These are phyloP conservation scores for Rhadinocentrus ornatus DNA, from an alignment of 2,797 vertebrate genomes.

Conservation along the genomic window DNA sequence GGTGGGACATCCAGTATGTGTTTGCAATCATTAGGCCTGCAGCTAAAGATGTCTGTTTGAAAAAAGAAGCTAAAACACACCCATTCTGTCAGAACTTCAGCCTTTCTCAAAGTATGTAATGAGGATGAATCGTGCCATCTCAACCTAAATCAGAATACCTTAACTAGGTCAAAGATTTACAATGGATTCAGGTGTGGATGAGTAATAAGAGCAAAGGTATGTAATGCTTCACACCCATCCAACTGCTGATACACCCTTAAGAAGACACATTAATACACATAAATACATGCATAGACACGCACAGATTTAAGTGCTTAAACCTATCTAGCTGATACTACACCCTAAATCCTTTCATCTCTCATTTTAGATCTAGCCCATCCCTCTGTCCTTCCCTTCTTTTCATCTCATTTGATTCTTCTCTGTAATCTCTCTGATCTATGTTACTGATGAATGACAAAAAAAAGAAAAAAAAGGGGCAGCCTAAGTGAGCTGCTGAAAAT, in stretches of 20 bases:
- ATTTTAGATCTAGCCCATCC: conserved; percentile 59
- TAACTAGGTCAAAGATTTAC: conserved; percentile 67
- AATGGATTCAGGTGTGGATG: conserved; percentile 71
- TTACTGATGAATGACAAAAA: conserved; percentile 48
- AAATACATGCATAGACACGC: conserved; percentile 52
- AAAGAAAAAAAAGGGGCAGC: neutral
- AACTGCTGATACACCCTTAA: conserved; percentile 66
- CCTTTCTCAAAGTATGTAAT: conserved; percentile 16
- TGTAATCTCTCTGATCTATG: conserved; percentile 63
- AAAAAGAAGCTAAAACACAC: conserved; percentile 28
- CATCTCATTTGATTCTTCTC: conserved; percentile 55
- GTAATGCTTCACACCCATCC: conserved; percentile 72
- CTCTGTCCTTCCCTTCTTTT: conserved; percentile 51
- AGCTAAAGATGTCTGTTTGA: conserved; percentile 21
- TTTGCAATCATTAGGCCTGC: conserved; percentile 6
- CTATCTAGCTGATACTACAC: conserved; percentile 63
- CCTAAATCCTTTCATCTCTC: conserved; percentile 73
- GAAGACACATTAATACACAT: conserved; percentile 37
- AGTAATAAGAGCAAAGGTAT: conserved; percentile 64
- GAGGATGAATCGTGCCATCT: conserved; percentile 26
- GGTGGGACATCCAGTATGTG: neutral
- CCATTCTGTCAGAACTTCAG: conserved; percentile 41
- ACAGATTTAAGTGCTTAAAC: conserved; percentile 43
- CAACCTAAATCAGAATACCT: conserved; percentile 23
- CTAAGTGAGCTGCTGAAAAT: conserved; percentile 19